Base-by-base conservation (phyloP, 2,113 vertebrate species). In the rat (Rattus norvegicus) region DNA sequence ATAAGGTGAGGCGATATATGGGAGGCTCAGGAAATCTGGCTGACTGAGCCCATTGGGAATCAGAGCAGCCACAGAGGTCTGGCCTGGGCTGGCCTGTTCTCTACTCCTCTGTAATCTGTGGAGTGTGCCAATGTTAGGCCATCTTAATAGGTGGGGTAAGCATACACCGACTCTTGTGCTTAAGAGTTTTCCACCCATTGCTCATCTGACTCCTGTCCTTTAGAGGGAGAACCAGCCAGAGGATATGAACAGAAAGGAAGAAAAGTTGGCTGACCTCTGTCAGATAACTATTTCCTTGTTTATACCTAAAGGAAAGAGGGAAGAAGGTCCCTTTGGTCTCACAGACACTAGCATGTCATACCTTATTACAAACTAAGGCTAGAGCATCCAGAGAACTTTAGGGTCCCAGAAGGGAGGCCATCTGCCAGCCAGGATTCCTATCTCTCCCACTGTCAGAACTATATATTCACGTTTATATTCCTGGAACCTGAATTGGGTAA, bases 81-180 rank as follows among this genome's bases (percentile, higher is more conserved):
- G 14, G 28, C 85, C 63, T 65, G 87, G 0, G 70, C 88, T 11
- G 1, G 0, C 36, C 10, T 0, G 0, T 47, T 5, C 4, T 83
- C 63, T 93, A 59, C 12, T 24, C 33, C 26, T 47, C n/a, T 96
- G 95, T 95, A 1, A 94, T 97, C 97, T 97, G 83, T 87, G 93
- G 43, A 94, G 65, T 47, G 16, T 85, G 33, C 49, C 54, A 39
- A 17, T 86, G n/a, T 39, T 47, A 49, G 87, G 56, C 92, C 91
- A 43, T 75, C 69, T 97, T 93, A 73, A 92, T 88, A 72, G 93
- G 65, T 36, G 90, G 28, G 10, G 56, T 20, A 11, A 83, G 73
- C 83, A 52, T 76, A 11, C 75, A 77, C 76, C 88, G 97, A 97
- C 63, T 93, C 67, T n/a, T 65, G 49, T 12, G 91, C 24, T 65